A percentile compares a stretch with the other conserved stretches of the same genome.
Evolutionary conservation across 2,888 invertebrate species (phyloP).

Genomic region (Ophion ventricosus): DNA sequence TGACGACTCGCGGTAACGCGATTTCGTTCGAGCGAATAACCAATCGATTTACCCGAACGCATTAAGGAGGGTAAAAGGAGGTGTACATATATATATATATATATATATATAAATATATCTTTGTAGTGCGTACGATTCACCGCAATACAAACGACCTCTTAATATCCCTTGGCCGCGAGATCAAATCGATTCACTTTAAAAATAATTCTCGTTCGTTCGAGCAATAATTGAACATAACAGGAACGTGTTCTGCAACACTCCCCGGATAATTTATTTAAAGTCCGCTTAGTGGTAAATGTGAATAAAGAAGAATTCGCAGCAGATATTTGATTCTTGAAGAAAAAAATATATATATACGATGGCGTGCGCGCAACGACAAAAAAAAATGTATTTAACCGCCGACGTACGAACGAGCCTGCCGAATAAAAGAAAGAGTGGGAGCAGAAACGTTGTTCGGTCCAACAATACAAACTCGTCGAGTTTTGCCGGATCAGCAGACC

Average conservation of each 20-base stretch:
- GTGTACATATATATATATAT: background rate
- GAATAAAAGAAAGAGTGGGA: constrained; percentile 41
- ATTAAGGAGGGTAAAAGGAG: constrained; percentile 71
- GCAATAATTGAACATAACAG: constrained; percentile 12
- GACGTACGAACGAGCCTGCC: constrained; percentile 54
- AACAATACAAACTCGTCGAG: constrained; percentile 71
- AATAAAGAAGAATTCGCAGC: background rate
- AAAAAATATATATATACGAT: background rate
- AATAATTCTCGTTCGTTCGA: constrained; percentile 32
- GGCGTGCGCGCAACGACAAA: background rate
- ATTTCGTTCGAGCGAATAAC: constrained; percentile 81
- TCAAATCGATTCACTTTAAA: constrained; percentile 54
- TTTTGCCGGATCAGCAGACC: constrained; percentile 80
- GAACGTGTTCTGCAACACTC: constrained; percentile 1
- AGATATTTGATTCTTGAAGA: background rate
- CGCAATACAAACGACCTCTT: constrained; percentile 72
- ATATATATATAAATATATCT: constrained; percentile 1
- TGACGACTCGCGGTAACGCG: constrained; percentile 79
- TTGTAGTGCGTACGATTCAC: constrained; percentile 32
- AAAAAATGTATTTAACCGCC: constrained; percentile 57
- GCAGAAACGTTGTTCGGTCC: constrained; percentile 42
- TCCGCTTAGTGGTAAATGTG: background rate
- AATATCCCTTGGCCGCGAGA: constrained; percentile 70
- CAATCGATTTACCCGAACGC: constrained; percentile 79
- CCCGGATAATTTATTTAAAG: background rate